Conservation (phyloP, 1,140 invertebrate species). For the Alviniconcha marisindica region DNA sequence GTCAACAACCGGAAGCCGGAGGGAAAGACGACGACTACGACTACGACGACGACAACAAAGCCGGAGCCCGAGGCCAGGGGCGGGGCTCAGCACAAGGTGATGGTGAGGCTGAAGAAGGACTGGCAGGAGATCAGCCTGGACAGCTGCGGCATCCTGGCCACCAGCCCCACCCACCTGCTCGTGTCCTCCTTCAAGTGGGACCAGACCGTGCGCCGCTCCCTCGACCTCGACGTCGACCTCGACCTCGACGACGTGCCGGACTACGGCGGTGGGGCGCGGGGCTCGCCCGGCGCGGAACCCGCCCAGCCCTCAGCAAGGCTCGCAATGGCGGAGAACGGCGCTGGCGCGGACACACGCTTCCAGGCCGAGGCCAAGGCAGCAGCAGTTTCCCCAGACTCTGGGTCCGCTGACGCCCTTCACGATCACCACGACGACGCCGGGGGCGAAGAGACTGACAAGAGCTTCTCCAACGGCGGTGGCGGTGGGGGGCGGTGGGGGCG, state of each 20-base stretch:
- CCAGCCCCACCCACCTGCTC: slow-evolving; percentile 54
- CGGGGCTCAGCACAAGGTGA: not conserved
- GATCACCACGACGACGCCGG: not conserved
- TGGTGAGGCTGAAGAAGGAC: slow-evolving; percentile 32
- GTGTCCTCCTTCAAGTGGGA: slow-evolving; percentile 46
- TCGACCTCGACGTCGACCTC: slow-evolving; percentile 9
- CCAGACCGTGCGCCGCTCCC: slow-evolving; percentile 22
- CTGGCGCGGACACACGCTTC: no score
- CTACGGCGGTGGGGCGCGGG: no score
- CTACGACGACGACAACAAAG: no score
- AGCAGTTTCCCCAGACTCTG: not conserved
- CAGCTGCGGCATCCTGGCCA: slow-evolving; percentile 67
- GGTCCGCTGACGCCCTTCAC: not conserved
- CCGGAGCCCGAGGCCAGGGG: slow-evolving; percentile 22
- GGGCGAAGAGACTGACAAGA: no score
- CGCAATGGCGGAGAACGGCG: no score
- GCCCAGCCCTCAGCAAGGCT: no score
- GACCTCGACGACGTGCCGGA: no score
- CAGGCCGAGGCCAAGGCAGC: no score
- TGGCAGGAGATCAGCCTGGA: slow-evolving; percentile 58
- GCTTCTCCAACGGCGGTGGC: no score
- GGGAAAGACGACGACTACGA: no score
- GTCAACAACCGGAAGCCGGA: not conserved
- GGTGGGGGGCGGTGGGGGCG: no score
- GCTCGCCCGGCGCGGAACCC: no score